phyloP scores from a whole-genome alignment of 2,113 vertebrate genomes.

The Dipodomys merriami region DNA sequence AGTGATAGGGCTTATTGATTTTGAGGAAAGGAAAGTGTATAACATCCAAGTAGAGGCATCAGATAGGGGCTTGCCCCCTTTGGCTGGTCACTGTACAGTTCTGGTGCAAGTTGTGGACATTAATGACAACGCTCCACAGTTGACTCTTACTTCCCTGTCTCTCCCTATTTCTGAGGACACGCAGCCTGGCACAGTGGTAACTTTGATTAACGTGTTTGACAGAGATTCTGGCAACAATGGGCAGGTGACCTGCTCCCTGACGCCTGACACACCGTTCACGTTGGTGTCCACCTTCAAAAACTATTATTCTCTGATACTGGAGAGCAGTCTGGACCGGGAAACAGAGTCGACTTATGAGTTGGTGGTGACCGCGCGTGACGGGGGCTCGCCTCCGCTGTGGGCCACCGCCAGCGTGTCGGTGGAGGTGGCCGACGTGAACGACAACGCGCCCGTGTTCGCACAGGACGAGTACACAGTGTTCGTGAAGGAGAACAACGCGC shows the following conservation, averaged over 20 bases:
- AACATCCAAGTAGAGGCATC: conserved; percentile 88
- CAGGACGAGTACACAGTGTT: not conserved
- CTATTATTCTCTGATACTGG: conserved; percentile 83
- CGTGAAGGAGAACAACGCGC: no score
- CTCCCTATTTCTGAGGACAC: conserved; percentile 60
- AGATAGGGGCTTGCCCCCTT: conserved; percentile 84
- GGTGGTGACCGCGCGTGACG: conserved; percentile 77
- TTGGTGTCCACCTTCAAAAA: conserved; percentile 77
- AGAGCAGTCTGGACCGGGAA: conserved; percentile 87
- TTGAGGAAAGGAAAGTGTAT: conserved; percentile 86
- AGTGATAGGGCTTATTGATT: conserved; percentile 86
- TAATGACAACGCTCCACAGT: conserved; percentile 91
- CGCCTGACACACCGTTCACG: conserved; percentile 71
- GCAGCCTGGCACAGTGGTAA: conserved; percentile 87
- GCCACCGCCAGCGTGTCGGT: conserved; percentile 77
- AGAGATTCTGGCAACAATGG: conserved; percentile 89
- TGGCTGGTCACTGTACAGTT: conserved; percentile 89
- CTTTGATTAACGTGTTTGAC: conserved; percentile 90
- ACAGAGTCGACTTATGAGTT: conserved; percentile 84
- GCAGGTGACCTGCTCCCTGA: conserved; percentile 78
- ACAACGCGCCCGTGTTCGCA: no score
- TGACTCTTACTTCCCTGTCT: conserved; percentile 85
- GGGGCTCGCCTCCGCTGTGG: conserved; percentile 80
- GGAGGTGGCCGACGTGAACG: not conserved
- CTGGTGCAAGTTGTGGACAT: conserved; percentile 86